phyloP scores from a whole-genome alignment of 1,140 invertebrate species.

The Apis mellifera region Amel_HAv3.1 CM009946.2:4638501-4639000 shows the following conservation, averaged over 20 bases:
- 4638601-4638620: not conserved
- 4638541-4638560: not conserved
- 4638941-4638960: no score
- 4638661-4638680: not conserved
- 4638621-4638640: not conserved
- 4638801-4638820: not conserved
- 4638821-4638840: not conserved
- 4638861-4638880: not conserved
- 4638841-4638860: not conserved
- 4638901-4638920: no score
- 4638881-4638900: not conserved
- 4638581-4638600: constrained; percentile 4
- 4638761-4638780: not conserved
- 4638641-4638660: no score
- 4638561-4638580: not conserved
- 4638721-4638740: not conserved
- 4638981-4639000: no score
- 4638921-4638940: no score
- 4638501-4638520: not conserved
- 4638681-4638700: not conserved
- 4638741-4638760: not conserved
- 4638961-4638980: no score
- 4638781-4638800: not conserved
- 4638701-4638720: not conserved
- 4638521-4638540: not conserved